phyloP scores from a whole-genome alignment of 2,888 invertebrate species.

The Baccha elongata region DNA sequence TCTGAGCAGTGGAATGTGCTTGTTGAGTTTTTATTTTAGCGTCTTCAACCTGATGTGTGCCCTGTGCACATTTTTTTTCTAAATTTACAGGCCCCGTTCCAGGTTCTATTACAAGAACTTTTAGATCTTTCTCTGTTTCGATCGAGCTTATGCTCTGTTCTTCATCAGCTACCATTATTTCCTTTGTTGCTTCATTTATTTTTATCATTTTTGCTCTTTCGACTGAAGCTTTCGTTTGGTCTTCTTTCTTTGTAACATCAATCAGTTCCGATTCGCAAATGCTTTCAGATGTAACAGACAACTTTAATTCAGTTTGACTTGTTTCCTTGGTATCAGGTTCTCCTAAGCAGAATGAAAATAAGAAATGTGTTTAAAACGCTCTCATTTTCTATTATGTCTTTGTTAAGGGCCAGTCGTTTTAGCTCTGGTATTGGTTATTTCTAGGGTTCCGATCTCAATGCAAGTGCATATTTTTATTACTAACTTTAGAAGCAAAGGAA shows the following conservation, averaged over 20 bases:
- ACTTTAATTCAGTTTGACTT: slow-evolving; percentile 1
- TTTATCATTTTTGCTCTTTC: too few species aligned
- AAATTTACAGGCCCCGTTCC: too few species aligned
- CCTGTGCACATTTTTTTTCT: not conserved
- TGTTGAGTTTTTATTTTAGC: not conserved
- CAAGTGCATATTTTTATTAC: too few species aligned
- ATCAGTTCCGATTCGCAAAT: not conserved
- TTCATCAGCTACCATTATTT: not conserved
- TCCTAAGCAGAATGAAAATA: not conserved
- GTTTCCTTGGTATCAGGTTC: not conserved
- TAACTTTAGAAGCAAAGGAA: too few species aligned
- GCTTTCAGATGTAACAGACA: not conserved
- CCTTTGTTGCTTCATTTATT: not conserved
- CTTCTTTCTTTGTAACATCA: not conserved
- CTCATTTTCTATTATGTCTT: too few species aligned
- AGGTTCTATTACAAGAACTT: not conserved
- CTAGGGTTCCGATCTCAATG: too few species aligned
- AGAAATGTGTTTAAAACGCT: too few species aligned
- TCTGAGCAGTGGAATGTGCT: not conserved
- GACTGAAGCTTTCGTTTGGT: not conserved
- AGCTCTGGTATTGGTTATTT: too few species aligned
- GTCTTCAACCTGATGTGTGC: too few species aligned
- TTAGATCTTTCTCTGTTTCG: not conserved
- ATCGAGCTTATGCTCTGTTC: not conserved
- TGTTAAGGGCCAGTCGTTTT: too few species aligned